A percentile compares a stretch with the other conserved stretches of the same genome.
Evolutionary conservation across 2,888 invertebrate species (phyloP).

Genomic region (Himalopsyche japonica): DNA sequence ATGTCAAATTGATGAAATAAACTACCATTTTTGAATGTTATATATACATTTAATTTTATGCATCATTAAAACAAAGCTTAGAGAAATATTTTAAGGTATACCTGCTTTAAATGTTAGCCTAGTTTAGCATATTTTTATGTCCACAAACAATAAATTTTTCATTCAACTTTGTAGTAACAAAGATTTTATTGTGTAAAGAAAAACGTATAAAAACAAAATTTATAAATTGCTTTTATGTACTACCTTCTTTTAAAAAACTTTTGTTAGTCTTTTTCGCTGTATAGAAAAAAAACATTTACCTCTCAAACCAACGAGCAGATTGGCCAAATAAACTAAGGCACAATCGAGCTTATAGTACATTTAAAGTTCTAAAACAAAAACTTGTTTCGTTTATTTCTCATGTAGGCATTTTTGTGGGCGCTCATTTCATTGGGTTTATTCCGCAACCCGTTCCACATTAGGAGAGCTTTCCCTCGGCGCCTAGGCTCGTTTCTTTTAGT

Average conservation of each 20-base stretch:
- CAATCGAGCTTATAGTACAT: neutral
- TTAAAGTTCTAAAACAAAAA: slow-evolving; percentile 10
- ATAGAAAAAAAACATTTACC: neutral
- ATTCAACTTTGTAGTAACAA: too few species aligned
- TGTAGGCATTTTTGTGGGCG: neutral
- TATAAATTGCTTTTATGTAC: neutral
- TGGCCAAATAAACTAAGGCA: neutral
- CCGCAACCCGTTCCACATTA: slow-evolving; percentile 21
- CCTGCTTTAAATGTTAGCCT: too few species aligned
- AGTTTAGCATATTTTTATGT: too few species aligned
- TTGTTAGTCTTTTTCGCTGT: neutral
- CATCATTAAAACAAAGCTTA: too few species aligned
- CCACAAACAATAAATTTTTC: too few species aligned
- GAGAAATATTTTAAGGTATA: too few species aligned
- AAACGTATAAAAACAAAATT: too few species aligned
- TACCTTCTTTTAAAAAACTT: neutral
- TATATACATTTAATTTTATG: too few species aligned
- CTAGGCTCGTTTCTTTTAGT: slow-evolving; percentile 31
- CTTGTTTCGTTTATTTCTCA: slow-evolving; percentile 10
- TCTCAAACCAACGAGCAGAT: neutral
- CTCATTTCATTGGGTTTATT: slow-evolving; percentile 20
- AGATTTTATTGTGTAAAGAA: too few species aligned
- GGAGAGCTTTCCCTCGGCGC: slow-evolving; percentile 17
- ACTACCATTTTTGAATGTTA: too few species aligned
- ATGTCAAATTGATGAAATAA: too few species aligned